Evolutionary conservation across 2,113 vertebrate species (phyloP), one percentile per base, ranked within the genome.

Genomic region (Xyrauchen texanus): DNA sequence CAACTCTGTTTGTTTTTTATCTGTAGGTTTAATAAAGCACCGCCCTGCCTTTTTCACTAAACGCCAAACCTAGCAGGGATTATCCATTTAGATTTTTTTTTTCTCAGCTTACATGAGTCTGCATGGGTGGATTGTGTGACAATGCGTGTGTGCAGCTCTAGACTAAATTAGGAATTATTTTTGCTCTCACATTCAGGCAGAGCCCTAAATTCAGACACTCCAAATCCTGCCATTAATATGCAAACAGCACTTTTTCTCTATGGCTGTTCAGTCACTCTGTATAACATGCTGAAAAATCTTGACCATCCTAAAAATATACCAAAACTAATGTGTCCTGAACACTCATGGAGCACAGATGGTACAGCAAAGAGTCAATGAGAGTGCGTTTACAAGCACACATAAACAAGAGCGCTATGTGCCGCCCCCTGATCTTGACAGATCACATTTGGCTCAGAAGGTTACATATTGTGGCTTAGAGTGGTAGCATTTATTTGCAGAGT

Each of bases 1-100:
- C 87, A 60, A 85, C 86, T 87, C 78, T 82, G 66, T 87, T 89
- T 82, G 82, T 87, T 88, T 89, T 86, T 82, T 83, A 77, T 87
- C 88, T 90, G 82, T 86, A 82, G 83, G 85, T 86, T 91, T 89
- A 91, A 89, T 87, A 89, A 80, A 87, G 86, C 84, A 78, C 84
- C 81, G 69, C 81, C 87, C 79, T 16, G 62, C 68, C 49, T 71
- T 72, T 68, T 82, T 79, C 34, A 68, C 74, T 68, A 79, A 78
- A 68, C 68, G 42, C 70, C 74, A 62, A 55, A 55, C n/a, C 69
- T 82, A 68, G 57, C 61, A 57, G 53, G 78, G 69, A 74, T 80
- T 68, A 80, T 80, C 57, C 42, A 16, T 73, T 45, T 44, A 72
- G 2, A n/a, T 62, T 67, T 82, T 57, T 61, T 69, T 21, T 55